These are phyloP conservation scores for Fragum whitleyi DNA, from an alignment of 2,888 invertebrate species.

Conservation along the genomic window DNA sequence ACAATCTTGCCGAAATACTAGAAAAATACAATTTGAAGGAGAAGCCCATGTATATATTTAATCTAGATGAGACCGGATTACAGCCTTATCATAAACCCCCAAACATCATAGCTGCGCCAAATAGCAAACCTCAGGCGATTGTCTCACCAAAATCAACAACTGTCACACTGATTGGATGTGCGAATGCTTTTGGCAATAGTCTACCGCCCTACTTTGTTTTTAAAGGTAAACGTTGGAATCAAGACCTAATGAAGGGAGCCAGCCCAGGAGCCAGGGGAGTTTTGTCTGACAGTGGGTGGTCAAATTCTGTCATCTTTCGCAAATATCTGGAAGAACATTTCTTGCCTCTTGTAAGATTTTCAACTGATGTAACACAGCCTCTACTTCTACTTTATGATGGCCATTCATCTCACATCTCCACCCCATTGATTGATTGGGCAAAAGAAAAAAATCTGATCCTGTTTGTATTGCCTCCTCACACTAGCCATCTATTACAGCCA, in stretches of 20 bases:
- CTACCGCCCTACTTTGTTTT: slow-evolving; percentile 56
- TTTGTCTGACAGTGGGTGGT: slow-evolving; percentile 46
- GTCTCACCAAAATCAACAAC: slow-evolving; percentile 32
- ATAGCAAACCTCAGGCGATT: slow-evolving; percentile 7
- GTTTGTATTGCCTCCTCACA: slow-evolving; percentile 40
- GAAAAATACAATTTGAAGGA: slow-evolving; percentile 32
- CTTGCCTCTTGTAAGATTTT: slow-evolving; percentile 25
- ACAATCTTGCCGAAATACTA: slow-evolving; percentile 9
- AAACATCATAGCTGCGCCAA: slow-evolving; percentile 26
- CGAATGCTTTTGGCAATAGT: slow-evolving; percentile 31
- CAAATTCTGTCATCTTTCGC: slow-evolving; percentile 37
- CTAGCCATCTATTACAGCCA: slow-evolving; percentile 33
- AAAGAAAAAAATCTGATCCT: slow-evolving; percentile 30
- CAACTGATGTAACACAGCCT: slow-evolving; percentile 3
- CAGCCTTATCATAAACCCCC: neutral
- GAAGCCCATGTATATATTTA: slow-evolving; percentile 42
- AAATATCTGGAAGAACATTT: slow-evolving; percentile 42
- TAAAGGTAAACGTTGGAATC: slow-evolving; percentile 21
- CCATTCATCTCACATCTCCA: slow-evolving; percentile 18
- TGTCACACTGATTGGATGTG: slow-evolving; percentile 30
- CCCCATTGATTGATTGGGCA: slow-evolving; percentile 34
- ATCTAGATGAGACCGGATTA: slow-evolving; percentile 51
- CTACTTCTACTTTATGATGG: slow-evolving; percentile 39
- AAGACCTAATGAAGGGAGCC: slow-evolving; percentile 30
- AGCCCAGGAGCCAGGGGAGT: slow-evolving; percentile 31